Conservation (phyloP, 1,140 invertebrate genomes). For the Calephelis nemesis region DNA sequence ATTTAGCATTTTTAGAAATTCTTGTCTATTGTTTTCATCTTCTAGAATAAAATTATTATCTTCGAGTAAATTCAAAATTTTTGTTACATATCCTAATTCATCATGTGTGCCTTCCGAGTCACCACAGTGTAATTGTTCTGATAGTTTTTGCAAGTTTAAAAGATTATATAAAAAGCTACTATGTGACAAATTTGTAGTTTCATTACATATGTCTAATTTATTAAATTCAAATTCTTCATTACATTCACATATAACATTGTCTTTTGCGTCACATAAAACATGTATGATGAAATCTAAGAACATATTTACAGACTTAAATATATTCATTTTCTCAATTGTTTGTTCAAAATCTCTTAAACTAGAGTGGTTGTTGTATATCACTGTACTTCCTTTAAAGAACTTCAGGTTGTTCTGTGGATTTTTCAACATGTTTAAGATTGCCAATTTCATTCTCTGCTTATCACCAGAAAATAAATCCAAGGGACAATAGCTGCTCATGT, state of each 20-base stretch:
- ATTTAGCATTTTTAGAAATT: constrained; percentile 39
- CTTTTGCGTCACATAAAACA: constrained; percentile 38
- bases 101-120: constrained; percentile 22
- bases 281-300: constrained; percentile 60
- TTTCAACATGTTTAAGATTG: constrained; percentile 80
- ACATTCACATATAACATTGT: constrained; percentile 31
- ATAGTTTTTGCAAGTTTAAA: constrained; percentile 56
- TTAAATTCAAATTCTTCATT: constrained; percentile 9
- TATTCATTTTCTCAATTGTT: constrained; percentile 35
- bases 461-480: constrained; percentile 86
- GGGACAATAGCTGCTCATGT: constrained; percentile 84
- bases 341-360: constrained; percentile 38
- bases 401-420: constrained; percentile 88
- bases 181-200: constrained; percentile 33
- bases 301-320: constrained; percentile 41
- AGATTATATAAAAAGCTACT: constrained; percentile 57
- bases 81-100: constrained; percentile 42
- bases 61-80: constrained; percentile 41
- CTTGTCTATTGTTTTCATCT: constrained; percentile 36
- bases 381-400: constrained; percentile 82
- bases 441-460: constrained; percentile 79
- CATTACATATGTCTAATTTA: constrained; percentile 40
- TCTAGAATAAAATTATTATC: constrained; percentile 40
- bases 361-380: constrained; percentile 79
- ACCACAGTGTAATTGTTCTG: constrained; percentile 36